phyloP scores from a whole-genome alignment of 2,797 vertebrate species.

The Presbytis comata region DNA sequence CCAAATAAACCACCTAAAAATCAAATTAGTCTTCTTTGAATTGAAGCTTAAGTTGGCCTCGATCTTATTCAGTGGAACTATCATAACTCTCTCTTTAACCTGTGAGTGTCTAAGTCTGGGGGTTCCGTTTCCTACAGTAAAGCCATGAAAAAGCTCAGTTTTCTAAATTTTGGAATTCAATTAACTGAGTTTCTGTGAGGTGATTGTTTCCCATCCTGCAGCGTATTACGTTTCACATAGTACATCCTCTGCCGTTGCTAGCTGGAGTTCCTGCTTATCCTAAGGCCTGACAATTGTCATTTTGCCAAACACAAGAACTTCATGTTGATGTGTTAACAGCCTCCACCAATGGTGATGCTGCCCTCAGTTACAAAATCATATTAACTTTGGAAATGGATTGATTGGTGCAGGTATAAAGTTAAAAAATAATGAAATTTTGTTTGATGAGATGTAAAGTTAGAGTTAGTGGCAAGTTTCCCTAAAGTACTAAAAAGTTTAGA shows the following conservation, averaged over 20 bases:
- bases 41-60: not conserved
- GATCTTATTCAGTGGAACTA: not conserved
- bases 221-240: too few relatives aligned
- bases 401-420: not conserved
- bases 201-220: not conserved
- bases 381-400: conserved; percentile 3
- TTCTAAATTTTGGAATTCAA: not conserved
- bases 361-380: not conserved
- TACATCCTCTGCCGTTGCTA: not conserved
- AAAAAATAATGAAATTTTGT: not conserved
- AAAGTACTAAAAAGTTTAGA: conserved; percentile 10
- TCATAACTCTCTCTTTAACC: not conserved
- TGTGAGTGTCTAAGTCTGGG: not conserved
- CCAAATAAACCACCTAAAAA: conserved; percentile 47
- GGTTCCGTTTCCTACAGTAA: not conserved
- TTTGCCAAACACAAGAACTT: not conserved
- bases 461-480: conserved; percentile 21
- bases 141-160: not conserved
- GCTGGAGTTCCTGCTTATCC: not conserved
- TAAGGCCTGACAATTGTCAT: not conserved
- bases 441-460: conserved; percentile 1
- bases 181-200: not conserved
- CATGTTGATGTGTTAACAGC: not conserved
- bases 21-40: not conserved
- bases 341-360: not conserved